phyloP scores from a whole-genome alignment of 2,888 invertebrate genomes.

The Erpobdella octoculata region DNA sequence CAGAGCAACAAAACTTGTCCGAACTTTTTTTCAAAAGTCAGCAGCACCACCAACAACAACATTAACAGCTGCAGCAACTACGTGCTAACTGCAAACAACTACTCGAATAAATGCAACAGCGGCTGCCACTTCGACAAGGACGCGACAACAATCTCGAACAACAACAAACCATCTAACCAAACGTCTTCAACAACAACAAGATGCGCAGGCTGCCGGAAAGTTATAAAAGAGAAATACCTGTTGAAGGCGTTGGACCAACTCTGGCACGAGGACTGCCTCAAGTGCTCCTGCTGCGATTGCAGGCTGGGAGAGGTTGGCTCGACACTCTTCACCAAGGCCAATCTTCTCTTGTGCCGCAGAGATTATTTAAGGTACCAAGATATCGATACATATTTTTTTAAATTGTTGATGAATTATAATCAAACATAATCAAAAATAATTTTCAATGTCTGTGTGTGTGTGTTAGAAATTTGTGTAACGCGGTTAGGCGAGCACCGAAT shows the following conservation, averaged over 20 bases:
- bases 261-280: constrained; percentile 90
- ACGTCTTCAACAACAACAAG: constrained; percentile 5
- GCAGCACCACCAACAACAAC: constrained; percentile 5
- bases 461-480: too few relatives aligned
- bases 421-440: neutral
- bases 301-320: constrained; percentile 83
- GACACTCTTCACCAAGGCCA: constrained; percentile 79
- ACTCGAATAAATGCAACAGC: neutral
- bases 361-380: constrained; percentile 73
- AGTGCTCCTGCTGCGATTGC: constrained; percentile 79
- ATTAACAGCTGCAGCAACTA: constrained; percentile 9
- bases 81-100: neutral
- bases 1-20: too few relatives aligned
- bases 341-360: constrained; percentile 79
- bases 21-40: neutral
- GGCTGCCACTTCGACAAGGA: constrained; percentile 4
- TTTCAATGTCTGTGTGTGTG: too few relatives aligned
- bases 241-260: constrained; percentile 75
- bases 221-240: constrained; percentile 68
- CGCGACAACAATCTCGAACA: neutral
- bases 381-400: neutral
- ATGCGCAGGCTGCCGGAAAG: constrained; percentile 68
- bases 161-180: constrained; percentile 8
- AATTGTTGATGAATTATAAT: neutral
- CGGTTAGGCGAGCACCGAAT: too few relatives aligned